Evolutionary conservation across 2,888 invertebrate species (phyloP).

Genomic region (Baccha elongata): DNA sequence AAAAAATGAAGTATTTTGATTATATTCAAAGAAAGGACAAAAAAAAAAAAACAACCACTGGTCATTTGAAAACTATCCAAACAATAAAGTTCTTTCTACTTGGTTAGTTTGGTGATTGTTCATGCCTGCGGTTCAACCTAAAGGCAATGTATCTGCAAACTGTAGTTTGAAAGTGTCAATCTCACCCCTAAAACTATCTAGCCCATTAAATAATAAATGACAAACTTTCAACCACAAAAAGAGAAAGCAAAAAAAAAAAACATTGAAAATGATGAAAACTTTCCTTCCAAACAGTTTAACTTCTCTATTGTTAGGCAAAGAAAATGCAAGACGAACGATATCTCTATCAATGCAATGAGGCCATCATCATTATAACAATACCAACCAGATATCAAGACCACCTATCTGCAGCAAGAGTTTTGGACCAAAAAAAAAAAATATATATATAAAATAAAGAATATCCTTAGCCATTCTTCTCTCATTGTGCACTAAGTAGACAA

Average conservation of each 20-base stretch:
- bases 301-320: slow-evolving; percentile 59
- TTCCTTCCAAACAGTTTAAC: slow-evolving; percentile 69
- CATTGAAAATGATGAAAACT: slow-evolving; percentile 40
- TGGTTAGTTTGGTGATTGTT: slow-evolving; percentile 29
- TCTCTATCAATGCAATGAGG: slow-evolving; percentile 71
- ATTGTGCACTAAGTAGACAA: slow-evolving; percentile 68
- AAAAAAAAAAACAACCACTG: not conserved
- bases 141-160: slow-evolving; percentile 27
- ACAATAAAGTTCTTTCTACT: slow-evolving; percentile 21
- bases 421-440: slow-evolving; percentile 4
- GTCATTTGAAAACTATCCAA: slow-evolving; percentile 8
- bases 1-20: not conserved
- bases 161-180: slow-evolving; percentile 38
- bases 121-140: slow-evolving; percentile 29
- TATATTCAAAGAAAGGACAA: not conserved
- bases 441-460: slow-evolving; percentile 10
- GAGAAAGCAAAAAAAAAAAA: not conserved
- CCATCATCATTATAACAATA: slow-evolving; percentile 72
- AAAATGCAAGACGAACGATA: slow-evolving; percentile 66
- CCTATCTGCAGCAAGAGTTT: slow-evolving; percentile 40
- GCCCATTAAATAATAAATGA: slow-evolving; percentile 61
- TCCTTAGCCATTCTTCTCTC: slow-evolving; percentile 54
- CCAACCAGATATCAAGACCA: slow-evolving; percentile 61
- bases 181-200: slow-evolving; percentile 19
- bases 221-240: slow-evolving; percentile 35